Conservation (phyloP, 2,113 vertebrate genomes). For the Scortum barcoo region DNA sequence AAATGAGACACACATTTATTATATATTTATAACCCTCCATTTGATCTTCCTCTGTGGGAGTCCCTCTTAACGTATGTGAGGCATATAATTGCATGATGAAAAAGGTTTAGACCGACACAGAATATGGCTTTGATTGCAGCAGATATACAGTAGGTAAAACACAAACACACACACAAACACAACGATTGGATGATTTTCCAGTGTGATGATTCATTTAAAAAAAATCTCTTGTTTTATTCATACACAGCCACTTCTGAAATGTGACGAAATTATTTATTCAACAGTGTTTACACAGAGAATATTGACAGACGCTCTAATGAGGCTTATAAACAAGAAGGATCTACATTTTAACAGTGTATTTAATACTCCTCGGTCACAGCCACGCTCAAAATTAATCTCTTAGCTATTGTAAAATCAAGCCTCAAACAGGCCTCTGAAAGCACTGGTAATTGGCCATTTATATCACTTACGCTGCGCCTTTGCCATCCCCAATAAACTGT, state of each 20-base stretch:
- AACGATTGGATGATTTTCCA: neutral
- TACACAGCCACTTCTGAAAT: conserved; percentile 2
- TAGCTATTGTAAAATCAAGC: conserved; percentile 19
- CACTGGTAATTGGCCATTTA: neutral
- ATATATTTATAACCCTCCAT: no score
- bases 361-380: conserved; percentile 6
- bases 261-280: neutral
- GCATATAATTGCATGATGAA: neutral
- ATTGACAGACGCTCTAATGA: neutral
- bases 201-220: neutral
- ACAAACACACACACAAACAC: neutral
- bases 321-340: conserved; percentile 27
- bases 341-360: conserved; percentile 17
- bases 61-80: neutral
- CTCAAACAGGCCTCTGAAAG: conserved; percentile 16
- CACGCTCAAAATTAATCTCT: neutral
- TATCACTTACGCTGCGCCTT: neutral
- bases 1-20: neutral
- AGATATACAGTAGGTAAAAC: neutral
- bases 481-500: conserved; percentile 23
- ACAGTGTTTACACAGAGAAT: conserved; percentile 2
- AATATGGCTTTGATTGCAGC: neutral
- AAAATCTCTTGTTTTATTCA: neutral
- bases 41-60: conserved; percentile 1
- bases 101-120: neutral